phyloP scores from a whole-genome alignment of 2,113 vertebrate genomes.

The Miniopterus natalensis region DNA sequence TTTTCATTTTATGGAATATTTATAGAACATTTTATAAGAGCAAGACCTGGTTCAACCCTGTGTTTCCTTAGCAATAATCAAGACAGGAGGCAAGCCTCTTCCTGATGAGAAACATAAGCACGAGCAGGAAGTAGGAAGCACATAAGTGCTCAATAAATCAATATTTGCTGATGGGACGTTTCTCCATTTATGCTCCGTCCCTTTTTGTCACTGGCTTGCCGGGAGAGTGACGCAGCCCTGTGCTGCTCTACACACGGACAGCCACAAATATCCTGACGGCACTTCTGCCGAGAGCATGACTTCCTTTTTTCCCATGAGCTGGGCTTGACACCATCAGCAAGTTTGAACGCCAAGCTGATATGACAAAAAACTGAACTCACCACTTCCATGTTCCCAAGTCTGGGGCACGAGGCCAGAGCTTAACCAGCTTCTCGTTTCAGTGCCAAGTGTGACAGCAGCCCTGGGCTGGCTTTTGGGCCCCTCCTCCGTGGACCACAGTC shows the following conservation, averaged over 20 bases:
- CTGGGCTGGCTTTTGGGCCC: neutral
- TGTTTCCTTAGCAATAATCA: neutral
- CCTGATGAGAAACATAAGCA: neutral
- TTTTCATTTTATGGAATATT: neutral
- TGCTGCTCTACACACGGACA: neutral
- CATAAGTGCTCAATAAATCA: neutral
- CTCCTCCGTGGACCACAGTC: neutral
- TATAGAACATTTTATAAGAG: neutral
- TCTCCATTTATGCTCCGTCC: neutral
- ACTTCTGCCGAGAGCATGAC: constrained; percentile 37
- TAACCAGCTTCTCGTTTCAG: neutral
- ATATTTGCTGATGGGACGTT: neutral
- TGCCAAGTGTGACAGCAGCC: neutral
- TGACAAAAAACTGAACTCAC: constrained; percentile 32
- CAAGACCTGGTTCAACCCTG: neutral
- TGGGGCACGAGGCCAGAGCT: neutral
- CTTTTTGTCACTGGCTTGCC: neutral
- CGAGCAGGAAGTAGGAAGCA: neutral
- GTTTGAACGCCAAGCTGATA: constrained; percentile 51
- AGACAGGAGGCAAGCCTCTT: neutral
- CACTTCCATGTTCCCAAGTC: constrained; percentile 70
- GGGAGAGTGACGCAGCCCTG: neutral
- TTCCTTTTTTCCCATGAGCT: constrained; percentile 79
- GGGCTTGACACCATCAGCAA: constrained; percentile 69
- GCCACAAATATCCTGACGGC: constrained; percentile 31